Percentiles rank a stretch among this genome's conserved stretches.
Conservation (phyloP, 1,140 invertebrate genomes). For the Drosophila hydei region DNA sequence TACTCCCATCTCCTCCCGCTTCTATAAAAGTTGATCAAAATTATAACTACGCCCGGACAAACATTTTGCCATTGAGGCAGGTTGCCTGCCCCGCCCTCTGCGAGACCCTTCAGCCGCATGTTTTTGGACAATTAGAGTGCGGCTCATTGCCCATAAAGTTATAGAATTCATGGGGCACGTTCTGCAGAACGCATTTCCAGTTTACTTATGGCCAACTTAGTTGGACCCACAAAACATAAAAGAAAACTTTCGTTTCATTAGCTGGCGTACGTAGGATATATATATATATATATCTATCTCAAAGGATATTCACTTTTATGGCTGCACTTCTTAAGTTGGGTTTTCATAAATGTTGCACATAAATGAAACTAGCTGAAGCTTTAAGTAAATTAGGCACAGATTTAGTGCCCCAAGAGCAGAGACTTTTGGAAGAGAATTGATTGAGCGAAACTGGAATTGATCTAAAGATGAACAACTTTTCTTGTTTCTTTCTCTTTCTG, state of each 20-base stretch:
- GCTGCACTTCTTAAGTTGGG: slow-evolving; percentile 13
- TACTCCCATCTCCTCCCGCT: slow-evolving; percentile 22
- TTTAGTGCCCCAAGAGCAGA: background rate
- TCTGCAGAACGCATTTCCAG: slow-evolving; percentile 58
- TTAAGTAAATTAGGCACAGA: background rate
- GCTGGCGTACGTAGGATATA: slow-evolving; percentile 25
- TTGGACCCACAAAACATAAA: background rate
- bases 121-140: slow-evolving; percentile 71
- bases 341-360: slow-evolving; percentile 33
- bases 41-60: slow-evolving; percentile 66
- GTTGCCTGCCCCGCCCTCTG: background rate
- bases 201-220: slow-evolving; percentile 72
- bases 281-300: background rate
- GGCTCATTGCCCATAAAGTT: slow-evolving; percentile 75
- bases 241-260: slow-evolving; percentile 70
- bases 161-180: slow-evolving; percentile 73
- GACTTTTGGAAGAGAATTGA: background rate
- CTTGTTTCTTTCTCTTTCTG: background rate
- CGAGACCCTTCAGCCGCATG: background rate
- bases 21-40: slow-evolving; percentile 79
- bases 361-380: slow-evolving; percentile 14
- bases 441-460: background rate
- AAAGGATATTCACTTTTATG: slow-evolving; percentile 38
- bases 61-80: slow-evolving; percentile 51
- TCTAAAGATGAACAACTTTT: background rate